Evolutionary conservation across 1,140 invertebrate species (phyloP).

Genomic region (Tribolium madens): DNA sequence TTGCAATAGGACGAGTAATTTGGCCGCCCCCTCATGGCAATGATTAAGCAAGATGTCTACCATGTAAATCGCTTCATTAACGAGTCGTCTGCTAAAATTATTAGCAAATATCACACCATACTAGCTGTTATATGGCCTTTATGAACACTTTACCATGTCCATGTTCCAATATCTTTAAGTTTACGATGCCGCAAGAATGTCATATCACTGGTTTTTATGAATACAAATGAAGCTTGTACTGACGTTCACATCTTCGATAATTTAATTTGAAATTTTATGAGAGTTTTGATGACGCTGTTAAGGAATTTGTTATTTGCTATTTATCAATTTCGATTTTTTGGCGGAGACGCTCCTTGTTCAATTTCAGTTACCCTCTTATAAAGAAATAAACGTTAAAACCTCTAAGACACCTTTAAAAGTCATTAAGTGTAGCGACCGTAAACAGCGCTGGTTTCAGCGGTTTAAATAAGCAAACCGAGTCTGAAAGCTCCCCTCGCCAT

Average conservation of each 20-base stretch:
- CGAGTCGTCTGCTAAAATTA: constrained; percentile 47
- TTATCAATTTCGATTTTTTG: too few species aligned
- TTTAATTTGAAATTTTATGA: constrained; percentile 59
- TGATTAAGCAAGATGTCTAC: constrained; percentile 42
- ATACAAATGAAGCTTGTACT: constrained; percentile 54
- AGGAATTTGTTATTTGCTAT: constrained; percentile 39
- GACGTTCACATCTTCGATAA: constrained; percentile 57
- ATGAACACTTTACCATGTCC: constrained; percentile 54
- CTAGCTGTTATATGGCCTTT: constrained; percentile 51
- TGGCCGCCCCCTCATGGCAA: neutral
- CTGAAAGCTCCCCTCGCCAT: constrained; percentile 48
- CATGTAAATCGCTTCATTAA: constrained; percentile 60
- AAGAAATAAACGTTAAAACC: constrained; percentile 57
- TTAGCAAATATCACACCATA: constrained; percentile 41
- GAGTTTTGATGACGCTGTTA: constrained; percentile 45
- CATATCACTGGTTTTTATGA: constrained; percentile 55
- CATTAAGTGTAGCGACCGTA: constrained; percentile 58
- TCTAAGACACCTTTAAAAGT: constrained; percentile 58
- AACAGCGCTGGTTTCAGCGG: constrained; percentile 53
- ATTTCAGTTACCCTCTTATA: constrained; percentile 35
- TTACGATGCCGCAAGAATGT: constrained; percentile 59
- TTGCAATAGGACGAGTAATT: too few species aligned
- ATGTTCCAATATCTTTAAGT: constrained; percentile 58
- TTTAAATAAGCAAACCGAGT: constrained; percentile 52
- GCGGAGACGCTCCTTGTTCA: constrained; percentile 23